Evolutionary conservation across 2,797 vertebrate genomes (phyloP).

Genomic region (Enteromius trimaculatus): DNA sequence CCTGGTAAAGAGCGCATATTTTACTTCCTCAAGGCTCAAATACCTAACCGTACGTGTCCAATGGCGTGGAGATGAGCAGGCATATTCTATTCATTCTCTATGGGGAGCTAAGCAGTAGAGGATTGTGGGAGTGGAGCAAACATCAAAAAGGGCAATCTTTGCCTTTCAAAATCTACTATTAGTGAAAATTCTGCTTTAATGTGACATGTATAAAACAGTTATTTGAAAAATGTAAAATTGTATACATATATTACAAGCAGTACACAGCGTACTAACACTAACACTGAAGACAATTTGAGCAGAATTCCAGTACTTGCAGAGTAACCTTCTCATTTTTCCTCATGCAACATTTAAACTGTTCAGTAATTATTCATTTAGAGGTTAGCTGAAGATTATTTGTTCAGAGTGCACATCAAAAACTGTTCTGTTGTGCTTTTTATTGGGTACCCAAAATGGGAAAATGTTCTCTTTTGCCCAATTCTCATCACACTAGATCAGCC

Average conservation of each 20-base stretch:
- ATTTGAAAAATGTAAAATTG: background rate
- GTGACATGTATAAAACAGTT: background rate
- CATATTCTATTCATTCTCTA: constrained; percentile 14
- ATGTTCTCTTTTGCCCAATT: constrained; percentile 4
- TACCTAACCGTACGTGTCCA: background rate
- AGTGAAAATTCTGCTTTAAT: background rate
- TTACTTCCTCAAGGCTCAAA: constrained; percentile 4
- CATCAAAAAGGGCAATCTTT: background rate
- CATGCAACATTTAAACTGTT: background rate
- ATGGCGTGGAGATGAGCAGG: background rate
- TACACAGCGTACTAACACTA: background rate
- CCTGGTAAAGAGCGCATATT: background rate
- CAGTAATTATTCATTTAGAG: background rate
- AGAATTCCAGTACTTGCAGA: background rate
- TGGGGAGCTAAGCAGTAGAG: background rate
- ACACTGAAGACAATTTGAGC: background rate
- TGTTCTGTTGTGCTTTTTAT: background rate
- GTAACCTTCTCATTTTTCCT: background rate
- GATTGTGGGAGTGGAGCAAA: constrained; percentile 12
- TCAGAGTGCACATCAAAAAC: background rate
- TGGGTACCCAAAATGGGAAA: background rate
- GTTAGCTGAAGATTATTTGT: constrained; percentile 5
- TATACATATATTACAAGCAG: background rate
- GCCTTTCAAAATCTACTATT: background rate
- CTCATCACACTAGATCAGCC: constrained; percentile 42